Base-by-base conservation (phyloP, 2,797 vertebrate genomes). In the Fringilla coelebs region DNA sequence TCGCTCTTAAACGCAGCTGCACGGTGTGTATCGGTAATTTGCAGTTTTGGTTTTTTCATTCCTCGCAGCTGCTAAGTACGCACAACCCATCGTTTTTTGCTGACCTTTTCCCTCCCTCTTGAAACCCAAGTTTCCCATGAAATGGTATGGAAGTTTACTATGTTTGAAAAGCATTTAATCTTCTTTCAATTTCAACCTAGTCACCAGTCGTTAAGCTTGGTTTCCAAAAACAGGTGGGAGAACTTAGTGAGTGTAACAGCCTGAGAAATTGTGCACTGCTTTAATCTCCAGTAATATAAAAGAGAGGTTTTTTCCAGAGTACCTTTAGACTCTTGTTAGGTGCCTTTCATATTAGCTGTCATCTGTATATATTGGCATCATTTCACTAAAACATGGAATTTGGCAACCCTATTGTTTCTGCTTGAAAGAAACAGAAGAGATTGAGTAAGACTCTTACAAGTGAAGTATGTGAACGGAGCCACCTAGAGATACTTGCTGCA, bases 401-500 rank as follows among this genome's bases (percentile, higher is more conserved):
- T 87, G 61, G 72, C 60, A 90, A 7, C 45, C 38, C 22, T 60
- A 1, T 71, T 65, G 19, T 79, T 93, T 94, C 61, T 90, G 54
- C 51, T 85, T 80, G 57, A 87, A 88, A 74, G 36, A 81, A 82
- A 38, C 46, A 5, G 11, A 78, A 85, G 75, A 7, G 75, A 58
- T 93, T 63, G 72, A 78, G 79, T 89, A 66, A 83, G 70, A 73
- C 40, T 72, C 65, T 58, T 49, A n/a, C 11, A 65, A 78, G 57
- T 93, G 80, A 87, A 90, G 70, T 58, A 58, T 88, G 91, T 88
- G 62, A 79, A 87, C 63, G 82, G 95, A 95, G 94, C 95, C 89
- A 96, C 89, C 94, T 92, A 96, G 94, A 85, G 95, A 95, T 86
- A 15, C 73, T 91, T 90, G 85, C 85, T 75, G 77, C 83, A 79